A percentile compares a stretch with the other conserved stretches of the same genome.
Evolutionary conservation across 2,797 vertebrate species (phyloP).

Genomic region (Sebastes minor): DNA sequence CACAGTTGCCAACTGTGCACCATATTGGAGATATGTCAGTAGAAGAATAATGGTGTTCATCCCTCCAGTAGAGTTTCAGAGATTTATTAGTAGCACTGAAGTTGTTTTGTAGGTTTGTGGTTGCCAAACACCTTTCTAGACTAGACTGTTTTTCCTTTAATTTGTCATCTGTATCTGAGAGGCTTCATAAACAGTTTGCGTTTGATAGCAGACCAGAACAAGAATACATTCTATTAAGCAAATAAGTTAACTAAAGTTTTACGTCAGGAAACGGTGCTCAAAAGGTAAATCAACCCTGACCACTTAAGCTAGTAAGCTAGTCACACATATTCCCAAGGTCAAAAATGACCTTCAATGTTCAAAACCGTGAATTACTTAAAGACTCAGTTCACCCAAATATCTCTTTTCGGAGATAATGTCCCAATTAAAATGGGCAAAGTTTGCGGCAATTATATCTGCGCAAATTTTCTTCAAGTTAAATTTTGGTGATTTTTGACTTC

Average conservation of each 20-base stretch:
- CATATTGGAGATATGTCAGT: neutral
- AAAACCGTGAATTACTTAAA: neutral
- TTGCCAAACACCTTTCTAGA: neutral
- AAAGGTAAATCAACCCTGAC: constrained; percentile 12
- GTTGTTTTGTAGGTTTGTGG: neutral
- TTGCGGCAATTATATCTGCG: neutral
- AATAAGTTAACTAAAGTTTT: neutral
- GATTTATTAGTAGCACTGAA: neutral
- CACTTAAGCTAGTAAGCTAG: neutral
- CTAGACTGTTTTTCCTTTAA: constrained; percentile 4
- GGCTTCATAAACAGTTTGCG: neutral
- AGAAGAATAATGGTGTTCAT: neutral
- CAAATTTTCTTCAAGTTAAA: neutral
- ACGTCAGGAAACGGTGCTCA: neutral
- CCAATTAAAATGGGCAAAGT: too few species aligned
- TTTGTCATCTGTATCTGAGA: constrained; percentile 10
- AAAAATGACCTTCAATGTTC: neutral
- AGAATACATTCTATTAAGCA: neutral
- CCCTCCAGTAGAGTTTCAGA: neutral
- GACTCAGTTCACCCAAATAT: neutral
- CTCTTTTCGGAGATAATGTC: rapidly evolving
- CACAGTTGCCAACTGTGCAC: neutral
- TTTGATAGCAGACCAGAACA: constrained; percentile 1
- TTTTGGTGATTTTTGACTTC: neutral
- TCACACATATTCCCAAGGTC: neutral